Conservation (phyloP, 2,113 vertebrate genomes). For the Rhynchopsitta pachyrhyncha region DNA sequence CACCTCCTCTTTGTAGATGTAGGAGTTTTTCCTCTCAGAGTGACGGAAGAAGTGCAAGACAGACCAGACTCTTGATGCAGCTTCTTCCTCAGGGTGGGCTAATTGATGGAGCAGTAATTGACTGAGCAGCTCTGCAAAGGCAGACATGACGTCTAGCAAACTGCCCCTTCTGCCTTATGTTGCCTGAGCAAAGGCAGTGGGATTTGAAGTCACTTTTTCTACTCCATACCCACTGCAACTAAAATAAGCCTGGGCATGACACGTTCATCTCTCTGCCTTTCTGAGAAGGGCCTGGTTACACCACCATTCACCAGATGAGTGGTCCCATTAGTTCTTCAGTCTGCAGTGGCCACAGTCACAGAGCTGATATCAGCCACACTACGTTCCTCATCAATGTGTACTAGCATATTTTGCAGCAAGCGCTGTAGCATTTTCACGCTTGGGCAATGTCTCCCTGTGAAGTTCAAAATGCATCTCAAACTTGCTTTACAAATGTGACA, state of each 20-base stretch:
- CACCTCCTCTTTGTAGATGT: constrained; percentile 4
- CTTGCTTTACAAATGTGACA: not conserved
- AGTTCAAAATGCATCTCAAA: not conserved
- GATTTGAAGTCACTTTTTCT: not conserved
- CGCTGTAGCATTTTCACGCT: not conserved
- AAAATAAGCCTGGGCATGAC: not conserved
- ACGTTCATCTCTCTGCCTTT: not conserved
- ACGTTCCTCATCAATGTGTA: not conserved
- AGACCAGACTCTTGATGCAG: not conserved
- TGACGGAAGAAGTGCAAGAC: constrained; percentile 45
- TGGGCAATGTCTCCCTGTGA: not conserved
- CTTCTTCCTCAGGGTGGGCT: constrained; percentile 19
- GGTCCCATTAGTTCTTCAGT: not conserved
- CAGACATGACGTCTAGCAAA: constrained; percentile 39
- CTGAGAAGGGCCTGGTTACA: not conserved
- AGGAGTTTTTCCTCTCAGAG: constrained; percentile 17
- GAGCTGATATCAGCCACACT: not conserved
- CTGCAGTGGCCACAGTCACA: not conserved
- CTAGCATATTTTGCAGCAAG: not conserved
- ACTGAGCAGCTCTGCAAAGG: constrained; percentile 3
- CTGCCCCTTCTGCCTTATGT: constrained; percentile 26
- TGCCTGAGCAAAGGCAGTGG: not conserved
- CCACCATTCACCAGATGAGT: fast-evolving
- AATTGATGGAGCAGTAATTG: constrained; percentile 20
- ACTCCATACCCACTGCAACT: not conserved